Evolutionary conservation across 2,797 vertebrate species (phyloP), one percentile per base, ranked within the genome.

Genomic region (Alosa sapidissima): DNA sequence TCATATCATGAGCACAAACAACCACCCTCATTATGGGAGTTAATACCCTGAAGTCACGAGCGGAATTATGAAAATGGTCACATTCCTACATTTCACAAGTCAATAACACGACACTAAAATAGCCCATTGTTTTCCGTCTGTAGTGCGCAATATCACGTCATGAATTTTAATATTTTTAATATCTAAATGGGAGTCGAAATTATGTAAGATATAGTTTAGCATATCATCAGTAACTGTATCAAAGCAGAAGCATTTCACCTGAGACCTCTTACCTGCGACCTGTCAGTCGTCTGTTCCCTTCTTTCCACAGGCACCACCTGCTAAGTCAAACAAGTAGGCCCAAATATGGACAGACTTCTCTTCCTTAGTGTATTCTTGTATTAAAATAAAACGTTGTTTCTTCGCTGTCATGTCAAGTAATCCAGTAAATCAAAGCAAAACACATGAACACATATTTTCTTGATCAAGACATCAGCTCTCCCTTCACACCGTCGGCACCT

Each of bases 1-100:
- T 11, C 62, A 65, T 11, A 11, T 72, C 28, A 72, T 36, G 1
- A 72, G 65, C 65, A 72, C 13, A 72, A 14, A 36, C 65, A 72
- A 28, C 28, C 68, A 16, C 4, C 33, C 5, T 19, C 36, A 16
- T 75, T 75, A 75, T 33, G 1, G 7, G 33, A 75, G 36, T 47
- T 78, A 78, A 78, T 78, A 45, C 72, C 72, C 72, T 78, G 5
- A 78, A 45, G 72, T 78, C 72, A 78, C 72, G 72, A 45, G 72
- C 41, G 10, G 72, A 78, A 78, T 78, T 78, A 78, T 78, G 33
- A 10, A 78, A 78, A 78, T 41, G 36, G 28, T 72, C 68, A 72
- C 68, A 72, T 78, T 78, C 72, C 72, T 72, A 21, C 54, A 55
- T 55, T 55, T 55, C 54, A 3, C 14, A 47, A 41, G 72, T 78